Base-by-base conservation (phyloP, 2,888 invertebrate genomes). In the Creontiades dilutus region DNA sequence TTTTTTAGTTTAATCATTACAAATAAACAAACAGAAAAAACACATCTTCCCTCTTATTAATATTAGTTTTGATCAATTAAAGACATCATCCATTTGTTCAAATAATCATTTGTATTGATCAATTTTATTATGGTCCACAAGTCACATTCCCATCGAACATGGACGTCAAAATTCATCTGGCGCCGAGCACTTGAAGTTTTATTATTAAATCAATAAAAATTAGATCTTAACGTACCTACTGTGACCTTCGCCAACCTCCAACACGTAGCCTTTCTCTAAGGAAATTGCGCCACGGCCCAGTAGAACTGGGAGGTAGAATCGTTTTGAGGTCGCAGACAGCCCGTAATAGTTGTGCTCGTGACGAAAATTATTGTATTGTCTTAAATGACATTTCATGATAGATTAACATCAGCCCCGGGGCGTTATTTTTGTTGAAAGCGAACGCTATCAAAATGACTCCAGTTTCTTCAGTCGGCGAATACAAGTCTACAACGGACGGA, bases 381-480 rank as follows among this genome's bases (percentile, higher is more conserved):
- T 11, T 68, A 68, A 68, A 68, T 68, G 68, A 68, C 68, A 68
- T 68, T 68, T 68, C 68, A 68, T 68, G 68, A 23, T 68, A 23
- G 68, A 68, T 27, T 23, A 27, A 68, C 27, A 27, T 27, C 27
- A 19, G 68, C 68, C 68, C 27, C n/a, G 23, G 68, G 68, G 68
- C 23, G 0, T 68, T 27, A 12, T 68, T 27, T 68, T 13, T 0
- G 19, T 23, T 19, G 12, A 68, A 68, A 68, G 27, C 23, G 5
- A 68, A 68, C 23, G 68, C 68, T 68, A 27, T 68, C 68, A 11
- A 27, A 52, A 68, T 23, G 23, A 23, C 13, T 16, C 16, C 16
- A 13, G 14, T 52, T 52, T 52, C 52, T 52, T 52, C 5, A 52
- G 27, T 68, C 23, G 27, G 12, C 4, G 12, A 27, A 19, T 19